Conservation (phyloP, 2,113 vertebrate genomes). For the Caranx ignobilis region DNA sequence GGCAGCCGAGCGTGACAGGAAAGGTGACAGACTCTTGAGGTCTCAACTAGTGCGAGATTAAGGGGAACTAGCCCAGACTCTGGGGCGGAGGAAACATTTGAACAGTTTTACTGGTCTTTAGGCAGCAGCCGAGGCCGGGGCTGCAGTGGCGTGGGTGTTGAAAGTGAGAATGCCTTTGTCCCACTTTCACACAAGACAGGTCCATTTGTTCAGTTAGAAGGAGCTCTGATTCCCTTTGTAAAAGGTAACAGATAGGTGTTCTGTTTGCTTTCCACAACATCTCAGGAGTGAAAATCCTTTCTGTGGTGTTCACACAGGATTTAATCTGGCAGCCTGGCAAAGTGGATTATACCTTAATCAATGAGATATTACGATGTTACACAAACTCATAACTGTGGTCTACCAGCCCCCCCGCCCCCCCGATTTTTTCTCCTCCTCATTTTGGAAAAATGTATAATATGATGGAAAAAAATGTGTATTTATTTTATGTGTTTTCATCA, state of each 20-base stretch:
- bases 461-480: neutral
- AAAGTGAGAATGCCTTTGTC: conserved; percentile 76
- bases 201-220: conserved; percentile 83
- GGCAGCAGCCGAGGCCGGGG: conserved; percentile 57
- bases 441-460: neutral
- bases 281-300: conserved; percentile 52
- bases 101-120: conserved; percentile 78
- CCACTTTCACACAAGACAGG: conserved; percentile 71
- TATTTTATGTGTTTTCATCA: neutral
- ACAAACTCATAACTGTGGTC: conserved; percentile 6
- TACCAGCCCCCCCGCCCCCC: neutral
- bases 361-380: neutral
- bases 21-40: conserved; percentile 81
- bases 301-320: conserved; percentile 47
- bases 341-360: neutral
- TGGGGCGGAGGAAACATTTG: conserved; percentile 81
- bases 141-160: conserved; percentile 64
- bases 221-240: conserved; percentile 73
- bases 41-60: conserved; percentile 84
- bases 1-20: conserved; percentile 83
- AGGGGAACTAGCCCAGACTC: conserved; percentile 78
- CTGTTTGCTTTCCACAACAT: conserved; percentile 68
- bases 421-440: neutral
- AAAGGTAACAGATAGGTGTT: conserved; percentile 77
- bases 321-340: conserved; percentile 12